Percentiles rank a stretch among this genome's conserved stretches.
Conservation (phyloP, 2,797 vertebrate species). For the Salarias fasciatus region DNA sequence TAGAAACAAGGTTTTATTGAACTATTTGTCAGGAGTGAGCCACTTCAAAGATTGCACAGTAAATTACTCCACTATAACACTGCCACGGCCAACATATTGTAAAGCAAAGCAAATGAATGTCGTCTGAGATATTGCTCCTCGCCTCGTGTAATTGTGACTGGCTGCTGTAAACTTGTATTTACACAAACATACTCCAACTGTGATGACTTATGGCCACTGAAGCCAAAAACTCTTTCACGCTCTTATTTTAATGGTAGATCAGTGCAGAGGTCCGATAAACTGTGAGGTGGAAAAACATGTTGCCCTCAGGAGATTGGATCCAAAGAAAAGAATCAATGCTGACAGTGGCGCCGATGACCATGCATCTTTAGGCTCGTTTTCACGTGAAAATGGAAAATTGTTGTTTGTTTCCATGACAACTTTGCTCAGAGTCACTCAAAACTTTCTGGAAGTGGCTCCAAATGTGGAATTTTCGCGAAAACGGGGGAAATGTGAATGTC, state of each 20-base stretch:
- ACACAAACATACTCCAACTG: conserved; percentile 14
- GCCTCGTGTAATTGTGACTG: conserved; percentile 22
- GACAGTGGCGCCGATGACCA: conserved; percentile 9
- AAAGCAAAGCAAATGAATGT: conserved; percentile 30
- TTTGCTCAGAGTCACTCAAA: too few relatives aligned
- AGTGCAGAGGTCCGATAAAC: conserved; percentile 19
- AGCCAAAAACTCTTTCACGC: conserved; percentile 23
- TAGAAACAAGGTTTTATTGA: conserved; percentile 52
- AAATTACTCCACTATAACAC: conserved; percentile 35
- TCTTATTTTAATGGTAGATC: conserved; percentile 26
- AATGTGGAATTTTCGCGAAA: too few relatives aligned
- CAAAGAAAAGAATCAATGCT: conserved; percentile 24
- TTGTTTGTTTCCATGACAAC: too few relatives aligned
- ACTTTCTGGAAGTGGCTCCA: too few relatives aligned
- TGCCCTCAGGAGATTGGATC: conserved; percentile 16
- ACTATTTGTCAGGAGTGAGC: conserved; percentile 33
- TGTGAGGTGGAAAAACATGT: conserved; percentile 17
- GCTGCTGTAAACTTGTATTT: conserved; percentile 9
- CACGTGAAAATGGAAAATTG: too few relatives aligned
- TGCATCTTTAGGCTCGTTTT: conserved; percentile 17
- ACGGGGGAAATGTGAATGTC: too few relatives aligned
- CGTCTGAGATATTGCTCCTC: conserved; percentile 32
- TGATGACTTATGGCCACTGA: conserved; percentile 40
- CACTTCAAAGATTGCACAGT: conserved; percentile 25
- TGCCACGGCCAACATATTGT: conserved; percentile 4